These are phyloP conservation scores for Lampris megalopsis DNA, from an alignment of 2,113 vertebrate species.

Conservation along the genomic window DNA sequence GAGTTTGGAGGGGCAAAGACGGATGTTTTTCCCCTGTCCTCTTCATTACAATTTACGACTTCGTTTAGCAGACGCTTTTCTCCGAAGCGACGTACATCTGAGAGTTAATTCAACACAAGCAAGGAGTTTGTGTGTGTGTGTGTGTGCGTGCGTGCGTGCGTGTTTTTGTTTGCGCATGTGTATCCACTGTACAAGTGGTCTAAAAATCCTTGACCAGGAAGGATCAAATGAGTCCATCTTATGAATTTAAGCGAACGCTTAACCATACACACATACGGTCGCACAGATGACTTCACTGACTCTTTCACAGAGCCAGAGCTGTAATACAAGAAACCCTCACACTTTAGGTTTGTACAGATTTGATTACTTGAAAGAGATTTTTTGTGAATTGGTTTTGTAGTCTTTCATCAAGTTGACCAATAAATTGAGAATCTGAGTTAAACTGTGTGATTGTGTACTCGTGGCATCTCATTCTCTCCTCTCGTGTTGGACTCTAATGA, in stretches of 20 bases:
- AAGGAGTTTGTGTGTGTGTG: conserved; percentile 22
- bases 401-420: conserved; percentile 85
- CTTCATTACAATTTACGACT: conserved; percentile 67
- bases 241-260: conserved; percentile 23
- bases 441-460: background rate
- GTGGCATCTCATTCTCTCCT: too few species aligned
- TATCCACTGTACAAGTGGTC: background rate
- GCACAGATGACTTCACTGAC: conserved; percentile 57
- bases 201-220: conserved; percentile 33
- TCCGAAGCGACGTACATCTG: too few species aligned
- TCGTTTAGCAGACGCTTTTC: background rate
- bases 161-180: conserved; percentile 18
- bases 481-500: too few species aligned
- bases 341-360: conserved; percentile 85
- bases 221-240: conserved; percentile 19
- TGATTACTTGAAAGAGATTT: conserved; percentile 85
- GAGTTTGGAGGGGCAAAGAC: conserved; percentile 52
- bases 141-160: conserved; percentile 24
- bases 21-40: conserved; percentile 70
- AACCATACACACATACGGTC: conserved; percentile 38
- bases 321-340: conserved; percentile 66
- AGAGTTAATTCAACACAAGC: too few species aligned
- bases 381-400: conserved; percentile 84
- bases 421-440: conserved; percentile 83
- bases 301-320: conserved; percentile 81